These are phyloP conservation scores for Barypeithes pellucidus DNA, from an alignment of 2,888 invertebrate species.

Conservation along the genomic window DNA sequence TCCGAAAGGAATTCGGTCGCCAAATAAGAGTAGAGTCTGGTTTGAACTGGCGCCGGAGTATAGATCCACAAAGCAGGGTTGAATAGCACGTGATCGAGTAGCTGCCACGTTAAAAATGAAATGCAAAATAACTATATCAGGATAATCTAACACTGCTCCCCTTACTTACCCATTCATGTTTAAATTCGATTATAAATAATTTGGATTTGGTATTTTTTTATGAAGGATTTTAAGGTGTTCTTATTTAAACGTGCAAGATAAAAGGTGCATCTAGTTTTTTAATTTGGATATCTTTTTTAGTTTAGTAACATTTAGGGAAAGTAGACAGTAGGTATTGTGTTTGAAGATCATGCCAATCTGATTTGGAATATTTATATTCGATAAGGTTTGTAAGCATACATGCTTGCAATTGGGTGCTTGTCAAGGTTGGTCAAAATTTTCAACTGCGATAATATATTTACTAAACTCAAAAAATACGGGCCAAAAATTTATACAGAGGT, in stretches of 20 bases:
- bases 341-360: no score
- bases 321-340: no score
- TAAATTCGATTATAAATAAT: neutral
- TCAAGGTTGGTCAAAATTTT: no score
- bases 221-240: neutral
- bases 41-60: constrained; percentile 96
- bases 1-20: constrained; percentile 99
- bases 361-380: no score
- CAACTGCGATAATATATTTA: no score
- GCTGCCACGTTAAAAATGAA: constrained; percentile 94
- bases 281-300: no score
- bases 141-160: constrained; percentile 74
- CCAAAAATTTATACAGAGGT: no score
- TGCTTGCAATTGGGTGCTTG: no score
- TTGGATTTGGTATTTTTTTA: neutral
- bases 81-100: constrained; percentile 99
- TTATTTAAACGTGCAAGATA: constrained; percentile 18
- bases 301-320: no score
- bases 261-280: neutral
- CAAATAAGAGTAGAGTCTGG: constrained; percentile 95
- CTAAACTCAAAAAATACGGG: no score
- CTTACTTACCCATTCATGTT: constrained; percentile 71
- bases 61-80: constrained; percentile 99
- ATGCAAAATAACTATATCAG: constrained; percentile 91
- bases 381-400: no score